Evolutionary conservation across 2,888 invertebrate species (phyloP), one percentile per base, ranked within the genome.

Genomic region (Morinoia aosen): DNA sequence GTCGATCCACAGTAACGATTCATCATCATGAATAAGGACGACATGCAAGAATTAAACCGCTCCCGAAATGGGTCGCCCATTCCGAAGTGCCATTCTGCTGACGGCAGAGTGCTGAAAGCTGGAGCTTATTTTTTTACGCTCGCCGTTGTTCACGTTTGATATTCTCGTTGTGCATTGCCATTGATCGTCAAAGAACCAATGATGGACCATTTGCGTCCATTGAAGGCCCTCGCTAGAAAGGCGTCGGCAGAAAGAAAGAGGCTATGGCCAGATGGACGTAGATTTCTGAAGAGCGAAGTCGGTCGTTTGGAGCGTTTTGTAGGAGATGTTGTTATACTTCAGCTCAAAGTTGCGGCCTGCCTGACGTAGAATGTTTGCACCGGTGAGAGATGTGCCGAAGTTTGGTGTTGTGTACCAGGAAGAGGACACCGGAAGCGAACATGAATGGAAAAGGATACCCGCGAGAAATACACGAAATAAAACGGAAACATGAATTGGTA

Each of bases 281-380:
- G 90, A 90, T 90, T 40, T 48, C 90, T 76, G 76, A 19, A 76
- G 76, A 76, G 76, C 10, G 25, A 2, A 39, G 39, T 14, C 40
- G 90, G 40, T 40, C 40, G 90, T 90, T 90, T 90, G 90, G 90
- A 90, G 90, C 90, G 39, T 40, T 90, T 90, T 39, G 90, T 48
- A 5, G 48, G 33, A 40, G 88, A 19, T 39, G 14, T 90, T 90
- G 90, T 10, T 39, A 33, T 76, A 33, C 33, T 76, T 33, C 76
- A 76, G 33, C 19, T 76, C 25, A 16, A 76, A 14, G 76, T 33
- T 76, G 76, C 76, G 19, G 76, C 76, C 76, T 33, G 76, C 19
- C 76, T 25, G 76, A 76, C 76, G 76, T 76, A 76, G 25, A 33
- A 16, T 76, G 76, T 16, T 76, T 33, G 76, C 25, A 33, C 76